Evolutionary conservation across 2,797 vertebrate species (phyloP).

Genomic region (Crocodylus rhombifer): DNA sequence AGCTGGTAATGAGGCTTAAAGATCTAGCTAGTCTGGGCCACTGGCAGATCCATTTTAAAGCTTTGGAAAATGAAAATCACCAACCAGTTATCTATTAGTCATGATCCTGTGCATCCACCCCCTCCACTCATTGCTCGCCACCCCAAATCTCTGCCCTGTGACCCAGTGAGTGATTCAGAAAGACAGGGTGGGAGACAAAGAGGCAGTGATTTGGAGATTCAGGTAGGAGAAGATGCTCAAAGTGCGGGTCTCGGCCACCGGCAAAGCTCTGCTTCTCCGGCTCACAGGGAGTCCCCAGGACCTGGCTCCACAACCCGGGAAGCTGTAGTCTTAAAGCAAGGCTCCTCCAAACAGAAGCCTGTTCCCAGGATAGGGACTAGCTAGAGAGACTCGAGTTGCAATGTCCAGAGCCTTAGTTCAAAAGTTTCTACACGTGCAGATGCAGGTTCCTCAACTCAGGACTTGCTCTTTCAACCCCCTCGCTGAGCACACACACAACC

Average conservation of each 20-base stretch:
- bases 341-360: not conserved
- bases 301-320: not conserved
- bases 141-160: not conserved
- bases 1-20: not conserved
- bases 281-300: not conserved
- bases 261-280: not conserved
- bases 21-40: not conserved
- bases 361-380: not conserved
- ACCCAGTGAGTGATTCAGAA: not conserved
- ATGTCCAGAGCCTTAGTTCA: not conserved
- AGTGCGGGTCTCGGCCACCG: not conserved
- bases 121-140: not conserved
- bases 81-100: too few species aligned
- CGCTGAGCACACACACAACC: not conserved
- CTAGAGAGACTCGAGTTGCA: not conserved
- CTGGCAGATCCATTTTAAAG: not conserved
- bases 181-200: not conserved
- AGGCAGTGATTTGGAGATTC: not conserved
- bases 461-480: not conserved
- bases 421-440: not conserved
- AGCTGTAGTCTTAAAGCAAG: not conserved
- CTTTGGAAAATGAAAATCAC: not conserved
- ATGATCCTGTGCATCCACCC: not conserved
- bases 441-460: accelerated
- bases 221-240: not conserved